Base-by-base conservation (phyloP, 2,113 vertebrate species). In the Pituophis catenifer region DNA sequence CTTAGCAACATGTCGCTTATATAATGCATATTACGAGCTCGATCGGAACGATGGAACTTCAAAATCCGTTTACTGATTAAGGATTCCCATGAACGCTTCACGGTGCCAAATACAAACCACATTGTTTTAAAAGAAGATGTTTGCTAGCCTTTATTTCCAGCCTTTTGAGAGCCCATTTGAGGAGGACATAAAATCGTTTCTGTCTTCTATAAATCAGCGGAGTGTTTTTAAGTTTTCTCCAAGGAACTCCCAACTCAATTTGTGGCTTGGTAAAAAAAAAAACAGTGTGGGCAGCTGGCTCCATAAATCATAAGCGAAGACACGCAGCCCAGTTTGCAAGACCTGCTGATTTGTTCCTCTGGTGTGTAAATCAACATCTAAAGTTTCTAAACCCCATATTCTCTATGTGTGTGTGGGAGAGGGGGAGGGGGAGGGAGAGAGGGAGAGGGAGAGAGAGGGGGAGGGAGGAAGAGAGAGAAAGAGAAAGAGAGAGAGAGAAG, bases 231-330 rank as follows among this genome's bases (percentile, higher is more conserved):
- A 88, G 91, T 70, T 95, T 15, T 0, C 62, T 93, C 92, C 81
- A 89, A 52, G 10, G 94, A 91, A 91, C 94, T 62, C 57, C 92
- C 91, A 19, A 92, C 89, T 54, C 0, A 17, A 44, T 33, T 93
- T 95, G 62, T 57, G 48, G 70, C 90, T 93, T 48, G 94, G 94
- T 94, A 23, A 58, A 58, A 24, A 10, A 58, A 19, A 70, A 92
- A 94, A 92, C 91, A 57, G 48, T 90, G 1, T 90, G 94, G 95
- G 94, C 95, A 96, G 94, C 91, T 96, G 96, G 85, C 75, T 92
- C 92, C 92, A 55, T 87, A 95, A 44, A 86, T 75, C 95, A 70
- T 90, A 6, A 0, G 90, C 57, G 0, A 86, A 94, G 94, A 19
- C 50, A 86, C 0, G 19, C 88, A 94, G 94, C 93, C 91, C 12